phyloP scores from a whole-genome alignment of 2,888 invertebrate genomes.

The Heterodera filipjevi region DNA sequence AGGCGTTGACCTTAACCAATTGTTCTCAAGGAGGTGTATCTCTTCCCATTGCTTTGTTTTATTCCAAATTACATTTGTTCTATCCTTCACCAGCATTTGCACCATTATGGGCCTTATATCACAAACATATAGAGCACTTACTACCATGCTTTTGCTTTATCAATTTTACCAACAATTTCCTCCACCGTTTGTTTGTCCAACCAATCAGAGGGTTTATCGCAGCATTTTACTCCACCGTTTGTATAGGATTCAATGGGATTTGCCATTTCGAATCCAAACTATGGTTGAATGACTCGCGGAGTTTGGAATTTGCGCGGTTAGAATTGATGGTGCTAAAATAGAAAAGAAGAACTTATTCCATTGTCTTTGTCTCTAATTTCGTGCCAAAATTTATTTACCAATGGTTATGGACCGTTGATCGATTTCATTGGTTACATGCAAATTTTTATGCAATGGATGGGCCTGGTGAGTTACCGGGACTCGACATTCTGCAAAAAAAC shows the following conservation, averaged over 20 bases:
- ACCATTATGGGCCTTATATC: too few relatives aligned
- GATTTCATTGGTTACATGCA: constrained; percentile 13
- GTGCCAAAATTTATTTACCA: constrained; percentile 8
- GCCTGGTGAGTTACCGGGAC: constrained; percentile 15
- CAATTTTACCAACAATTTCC: too few relatives aligned
- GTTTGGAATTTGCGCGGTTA: constrained; percentile 4
- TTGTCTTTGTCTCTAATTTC: background rate
- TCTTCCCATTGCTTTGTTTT: too few relatives aligned
- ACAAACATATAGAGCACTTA: too few relatives aligned
- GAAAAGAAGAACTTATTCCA: background rate
- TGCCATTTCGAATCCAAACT: background rate
- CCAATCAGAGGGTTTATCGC: background rate
- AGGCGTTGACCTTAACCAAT: too few relatives aligned
- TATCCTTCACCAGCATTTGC: too few relatives aligned
- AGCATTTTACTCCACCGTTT: background rate
- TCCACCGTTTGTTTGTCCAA: too few relatives aligned
- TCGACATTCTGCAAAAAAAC: background rate
- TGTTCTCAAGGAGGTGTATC: too few relatives aligned
- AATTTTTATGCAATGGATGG: constrained; percentile 6
- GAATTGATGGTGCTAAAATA: background rate
- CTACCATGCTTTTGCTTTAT: too few relatives aligned
- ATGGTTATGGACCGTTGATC: constrained; percentile 17
- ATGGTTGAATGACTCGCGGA: background rate
- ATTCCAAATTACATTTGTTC: too few relatives aligned
- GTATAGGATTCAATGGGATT: background rate